A percentile compares a stretch with the other conserved stretches of the same genome.
These are phyloP conservation scores for Calypte anna DNA, from an alignment of 2,113 vertebrate genomes.

Conservation along the genomic window DNA sequence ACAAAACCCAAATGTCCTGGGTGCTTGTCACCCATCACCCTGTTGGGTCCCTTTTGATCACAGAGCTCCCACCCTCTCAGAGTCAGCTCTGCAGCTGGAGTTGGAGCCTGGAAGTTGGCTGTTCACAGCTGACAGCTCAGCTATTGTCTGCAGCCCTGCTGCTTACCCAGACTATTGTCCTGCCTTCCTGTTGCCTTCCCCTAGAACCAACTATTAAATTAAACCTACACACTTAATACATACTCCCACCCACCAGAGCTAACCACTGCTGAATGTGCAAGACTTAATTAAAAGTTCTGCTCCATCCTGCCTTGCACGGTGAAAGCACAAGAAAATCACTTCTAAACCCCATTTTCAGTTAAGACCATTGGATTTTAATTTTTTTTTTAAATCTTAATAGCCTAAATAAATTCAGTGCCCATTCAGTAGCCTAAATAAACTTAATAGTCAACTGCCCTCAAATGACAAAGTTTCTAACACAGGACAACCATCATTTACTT, in stretches of 20 bases:
- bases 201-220: not conserved
- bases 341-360: not conserved
- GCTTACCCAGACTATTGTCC: not conserved
- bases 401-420: not conserved
- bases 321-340: not conserved
- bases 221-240: not conserved
- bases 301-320: not conserved
- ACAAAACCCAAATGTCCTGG: not conserved
- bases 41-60: not conserved
- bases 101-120: not conserved
- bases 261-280: not conserved
- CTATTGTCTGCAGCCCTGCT: not conserved
- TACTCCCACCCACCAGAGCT: not conserved
- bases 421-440: not conserved
- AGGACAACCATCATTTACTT: not conserved
- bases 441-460: no score
- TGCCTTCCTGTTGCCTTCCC: conserved; percentile 3
- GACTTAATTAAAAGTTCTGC: not conserved
- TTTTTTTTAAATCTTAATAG: not conserved
- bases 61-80: not conserved
- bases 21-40: not conserved
- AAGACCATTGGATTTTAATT: not conserved
- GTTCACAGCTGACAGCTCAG: not conserved
- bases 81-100: rapidly evolving
- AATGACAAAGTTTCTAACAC: not conserved